phyloP scores from a whole-genome alignment of 1,140 invertebrate species.

The Parasteatoda tepidariorum region DNA sequence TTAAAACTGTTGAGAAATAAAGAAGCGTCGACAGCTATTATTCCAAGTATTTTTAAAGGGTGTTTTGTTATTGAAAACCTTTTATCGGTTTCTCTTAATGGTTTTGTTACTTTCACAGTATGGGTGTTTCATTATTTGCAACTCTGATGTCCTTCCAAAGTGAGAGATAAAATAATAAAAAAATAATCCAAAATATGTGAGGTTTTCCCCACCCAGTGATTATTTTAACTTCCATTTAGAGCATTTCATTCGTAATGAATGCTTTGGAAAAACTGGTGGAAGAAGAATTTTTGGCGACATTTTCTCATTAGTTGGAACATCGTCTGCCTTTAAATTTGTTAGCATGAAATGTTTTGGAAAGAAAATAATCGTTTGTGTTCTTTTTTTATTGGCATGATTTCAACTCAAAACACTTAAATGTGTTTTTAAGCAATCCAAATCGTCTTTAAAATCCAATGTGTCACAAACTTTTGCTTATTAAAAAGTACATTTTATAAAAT shows the following conservation, averaged over 20 bases:
- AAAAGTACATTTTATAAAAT: background rate
- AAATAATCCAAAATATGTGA: slow-evolving; percentile 9
- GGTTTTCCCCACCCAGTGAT: slow-evolving; percentile 42
- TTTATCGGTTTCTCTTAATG: slow-evolving; percentile 56
- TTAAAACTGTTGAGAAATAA: slow-evolving; percentile 43
- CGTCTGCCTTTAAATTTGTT: slow-evolving; percentile 30
- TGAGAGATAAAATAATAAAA: slow-evolving; percentile 27
- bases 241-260: slow-evolving; percentile 10
- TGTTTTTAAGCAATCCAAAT: too few species aligned
- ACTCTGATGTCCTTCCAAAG: background rate
- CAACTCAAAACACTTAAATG: too few species aligned
- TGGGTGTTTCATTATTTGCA: slow-evolving; percentile 50
- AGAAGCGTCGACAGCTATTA: slow-evolving; percentile 57
- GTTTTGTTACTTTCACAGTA: slow-evolving; percentile 42
- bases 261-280: background rate
- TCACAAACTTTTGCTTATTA: background rate
- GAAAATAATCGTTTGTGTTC: slow-evolving; percentile 1
- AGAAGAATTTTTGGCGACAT: slow-evolving; percentile 15
- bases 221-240: slow-evolving; percentile 41
- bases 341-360: slow-evolving; percentile 3
- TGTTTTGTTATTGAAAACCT: slow-evolving; percentile 58
- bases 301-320: slow-evolving; percentile 42
- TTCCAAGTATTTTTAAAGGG: slow-evolving; percentile 54
- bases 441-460: background rate
- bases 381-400: background rate